Base-by-base conservation (phyloP, 2,888 invertebrate genomes). In the Teleogryllus oceanicus region DNA sequence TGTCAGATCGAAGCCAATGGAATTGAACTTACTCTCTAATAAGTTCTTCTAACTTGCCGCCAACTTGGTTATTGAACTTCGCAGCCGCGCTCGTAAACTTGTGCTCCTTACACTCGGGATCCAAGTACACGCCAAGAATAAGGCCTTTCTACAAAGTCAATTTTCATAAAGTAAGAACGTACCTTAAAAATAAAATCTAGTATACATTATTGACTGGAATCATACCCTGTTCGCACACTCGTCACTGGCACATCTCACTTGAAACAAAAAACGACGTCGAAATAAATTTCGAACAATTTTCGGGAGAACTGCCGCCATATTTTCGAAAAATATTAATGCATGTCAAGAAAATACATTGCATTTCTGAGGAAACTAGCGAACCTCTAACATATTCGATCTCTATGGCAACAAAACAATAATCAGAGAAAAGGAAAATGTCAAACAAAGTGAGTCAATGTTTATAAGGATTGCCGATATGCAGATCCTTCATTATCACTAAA, bases 41-140 rank as follows among this genome's bases (percentile, higher is more conserved):
- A 24, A 80, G 49, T 2, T 80, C 78, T 78, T 80, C 80, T 24
- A 80, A 24, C 21, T 80, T 80, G 16, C 80, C 80, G 37, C 75
- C 75, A 16, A 78, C 75, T 75, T 78, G 78, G n/a, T 20, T 78
- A 37, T 76, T 80, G 78, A 80, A 80, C 62, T 80, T 80, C 18
- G 2, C 3, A 74, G 75, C 62, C n/a, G 62, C n/a, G 62, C 16
- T n/a, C 16, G 62, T 62, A 13, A 62, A 62, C n/a, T 62, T 62
- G n/a, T 62, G 62, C n/a, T 62, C 62, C n/a, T n/a, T n/a, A n/a
- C 16, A 62, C 13, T 62, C 62, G n/a, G 62, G 62, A 62, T n/a
- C n/a, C n/a, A 62, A 62, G 62, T 62, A 62, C 16, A 13, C 13
- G 8, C 62, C 62, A 13, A 62, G n/a, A n/a, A 62, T n/a, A n/a